Evolutionary conservation across 1,140 invertebrate species (phyloP).

Genomic region (Brachionus asplanchnoidis): DNA sequence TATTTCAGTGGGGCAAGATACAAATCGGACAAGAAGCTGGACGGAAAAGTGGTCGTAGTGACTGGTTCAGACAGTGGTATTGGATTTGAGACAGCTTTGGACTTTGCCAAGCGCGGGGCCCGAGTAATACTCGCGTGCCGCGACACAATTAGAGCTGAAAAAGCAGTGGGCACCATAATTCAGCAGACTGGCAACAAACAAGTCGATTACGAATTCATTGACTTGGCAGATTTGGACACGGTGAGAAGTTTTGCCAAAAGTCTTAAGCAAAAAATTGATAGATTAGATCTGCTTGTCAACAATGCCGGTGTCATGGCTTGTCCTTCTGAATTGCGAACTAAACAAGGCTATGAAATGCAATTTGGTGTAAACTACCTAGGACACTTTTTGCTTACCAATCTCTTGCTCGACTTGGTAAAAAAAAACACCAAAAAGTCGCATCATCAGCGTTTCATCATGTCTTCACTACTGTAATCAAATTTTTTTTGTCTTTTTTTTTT

Average conservation of each 20-base stretch:
- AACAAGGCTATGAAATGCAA: conserved; percentile 41
- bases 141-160: neutral
- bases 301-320: conserved; percentile 49
- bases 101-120: conserved; percentile 38
- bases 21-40: neutral
- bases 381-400: conserved; percentile 67
- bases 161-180: neutral
- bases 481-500: neutral
- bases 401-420: conserved; percentile 67
- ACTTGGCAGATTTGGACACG: conserved; percentile 35
- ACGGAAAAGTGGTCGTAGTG: conserved; percentile 39
- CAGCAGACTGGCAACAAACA: neutral
- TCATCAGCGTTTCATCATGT: conserved; percentile 77
- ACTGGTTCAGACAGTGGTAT: conserved; percentile 43
- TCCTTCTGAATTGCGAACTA: conserved; percentile 5
- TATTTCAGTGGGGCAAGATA: conserved; percentile 16
- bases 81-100: conserved; percentile 37
- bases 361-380: conserved; percentile 29
- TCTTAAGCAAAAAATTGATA: conserved; percentile 47
- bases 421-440: conserved; percentile 66
- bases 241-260: conserved; percentile 39
- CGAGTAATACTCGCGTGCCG: conserved; percentile 36
- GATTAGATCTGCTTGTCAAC: conserved; percentile 51
- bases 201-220: neutral
- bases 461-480: conserved; percentile 61